Conservation (phyloP, 2,888 invertebrate genomes). For the Lycophotia porphyrea region DNA sequence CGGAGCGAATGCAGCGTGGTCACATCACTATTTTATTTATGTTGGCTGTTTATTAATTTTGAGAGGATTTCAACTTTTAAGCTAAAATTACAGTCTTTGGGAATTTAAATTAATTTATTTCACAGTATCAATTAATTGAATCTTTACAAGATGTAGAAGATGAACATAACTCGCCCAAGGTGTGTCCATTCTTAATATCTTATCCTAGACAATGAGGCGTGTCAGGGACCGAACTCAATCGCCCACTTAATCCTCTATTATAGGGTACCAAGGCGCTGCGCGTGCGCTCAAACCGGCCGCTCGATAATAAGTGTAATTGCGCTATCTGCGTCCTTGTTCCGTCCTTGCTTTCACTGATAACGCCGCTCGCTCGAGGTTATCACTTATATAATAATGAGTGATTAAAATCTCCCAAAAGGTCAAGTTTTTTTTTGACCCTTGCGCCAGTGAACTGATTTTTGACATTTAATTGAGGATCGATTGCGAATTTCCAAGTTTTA, state of each 20-base stretch:
- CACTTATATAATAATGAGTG: conserved; percentile 77
- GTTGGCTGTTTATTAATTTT: conserved; percentile 51
- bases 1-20: conserved; percentile 68
- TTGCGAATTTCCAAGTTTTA: conserved; percentile 51
- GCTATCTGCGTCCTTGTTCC: conserved; percentile 85
- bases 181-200: conserved; percentile 69
- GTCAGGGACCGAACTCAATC: conserved; percentile 77
- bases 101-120: conserved; percentile 16
- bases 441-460: conserved; percentile 74
- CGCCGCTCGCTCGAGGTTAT: conserved; percentile 74
- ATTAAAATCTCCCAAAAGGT: conserved; percentile 74
- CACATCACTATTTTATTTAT: conserved; percentile 62
- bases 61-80: conserved; percentile 34
- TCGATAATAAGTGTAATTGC: conserved; percentile 85
- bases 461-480: conserved; percentile 70
- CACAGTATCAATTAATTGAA: conserved; percentile 52
- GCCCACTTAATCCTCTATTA: conserved; percentile 76
- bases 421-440: conserved; percentile 71
- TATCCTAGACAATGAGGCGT: conserved; percentile 81
- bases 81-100: background rate
- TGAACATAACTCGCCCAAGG: conserved; percentile 62
- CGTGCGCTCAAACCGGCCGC: conserved; percentile 73
- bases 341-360: conserved; percentile 90
- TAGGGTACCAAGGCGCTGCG: conserved; percentile 69
- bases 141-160: conserved; percentile 44